These are phyloP conservation scores for Panthera tigris DNA, from an alignment of 2,113 vertebrate species.

Conservation along the genomic window DNA sequence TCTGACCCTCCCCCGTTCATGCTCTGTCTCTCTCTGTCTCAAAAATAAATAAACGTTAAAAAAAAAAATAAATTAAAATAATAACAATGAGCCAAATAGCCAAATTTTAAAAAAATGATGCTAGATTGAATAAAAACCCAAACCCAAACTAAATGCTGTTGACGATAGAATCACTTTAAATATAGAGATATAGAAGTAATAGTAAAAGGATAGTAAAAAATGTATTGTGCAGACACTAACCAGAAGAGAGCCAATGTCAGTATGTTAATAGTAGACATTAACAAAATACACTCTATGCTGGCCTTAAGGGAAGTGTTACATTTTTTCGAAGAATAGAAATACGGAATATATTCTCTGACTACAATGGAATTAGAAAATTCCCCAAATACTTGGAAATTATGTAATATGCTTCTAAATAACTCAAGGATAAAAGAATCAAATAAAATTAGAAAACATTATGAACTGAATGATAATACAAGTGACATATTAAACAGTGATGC, in stretches of 20 bases:
- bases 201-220: not conserved
- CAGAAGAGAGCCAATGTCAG: not conserved
- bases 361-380: not conserved
- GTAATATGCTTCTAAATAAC: not conserved
- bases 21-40: too few relatives aligned
- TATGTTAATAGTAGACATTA: not conserved
- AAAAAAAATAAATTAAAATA: not conserved
- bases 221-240: not conserved
- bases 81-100: not conserved
- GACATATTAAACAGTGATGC: not conserved
- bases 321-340: not conserved
- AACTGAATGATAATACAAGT: not conserved
- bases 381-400: not conserved
- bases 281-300: not conserved
- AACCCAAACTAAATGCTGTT: not conserved
- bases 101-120: not conserved
- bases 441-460: constrained; percentile 34
- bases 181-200: not conserved
- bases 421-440: not conserved
- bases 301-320: not conserved
- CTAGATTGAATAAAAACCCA: not conserved
- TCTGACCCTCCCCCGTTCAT: too few relatives aligned
- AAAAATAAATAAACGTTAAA: too few relatives aligned
- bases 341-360: not conserved
- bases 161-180: not conserved